These are phyloP conservation scores for Silurus lanzhouensis DNA, from an alignment of 2,797 vertebrate genomes.

Conservation along the genomic window DNA sequence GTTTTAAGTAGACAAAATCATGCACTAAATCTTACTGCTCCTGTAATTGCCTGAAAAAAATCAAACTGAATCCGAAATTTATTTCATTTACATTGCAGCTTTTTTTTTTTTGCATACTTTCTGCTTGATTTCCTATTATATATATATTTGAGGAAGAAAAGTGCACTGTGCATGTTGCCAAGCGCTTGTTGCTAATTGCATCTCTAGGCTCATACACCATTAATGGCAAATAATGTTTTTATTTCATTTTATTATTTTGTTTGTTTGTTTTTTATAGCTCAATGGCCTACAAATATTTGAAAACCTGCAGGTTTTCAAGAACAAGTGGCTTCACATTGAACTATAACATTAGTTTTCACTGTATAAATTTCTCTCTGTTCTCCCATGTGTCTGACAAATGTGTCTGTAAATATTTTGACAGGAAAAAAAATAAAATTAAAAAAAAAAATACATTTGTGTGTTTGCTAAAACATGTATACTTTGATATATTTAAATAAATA, in stretches of 20 bases:
- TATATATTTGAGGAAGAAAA: not conserved
- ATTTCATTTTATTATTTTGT: too few species aligned
- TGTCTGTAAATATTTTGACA: not conserved
- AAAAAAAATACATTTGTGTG: not conserved
- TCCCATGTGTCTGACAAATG: not conserved
- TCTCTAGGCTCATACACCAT: not conserved
- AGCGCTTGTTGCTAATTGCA: not conserved
- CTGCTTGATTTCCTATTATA: not conserved
- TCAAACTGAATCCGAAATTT: not conserved
- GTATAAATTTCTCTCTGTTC: not conserved
- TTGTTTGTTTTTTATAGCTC: not conserved
- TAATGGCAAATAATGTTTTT: not conserved
- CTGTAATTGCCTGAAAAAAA: not conserved
- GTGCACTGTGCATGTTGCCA: not conserved
- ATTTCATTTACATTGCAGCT: not conserved
- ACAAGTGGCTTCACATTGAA: not conserved
- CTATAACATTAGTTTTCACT: not conserved
- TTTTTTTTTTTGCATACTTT: not conserved
- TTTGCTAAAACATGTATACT: not conserved
- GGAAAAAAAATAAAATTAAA: not conserved
- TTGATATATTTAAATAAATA: not conserved
- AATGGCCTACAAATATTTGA: not conserved
- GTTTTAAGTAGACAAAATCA: not conserved
- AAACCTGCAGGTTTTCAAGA: not conserved
- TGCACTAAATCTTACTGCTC: not conserved